A percentile compares a stretch with the other conserved stretches of the same genome.
These are phyloP conservation scores for Anthrax anthrax DNA, from an alignment of 2,888 invertebrate species.

Conservation along the genomic window DNA sequence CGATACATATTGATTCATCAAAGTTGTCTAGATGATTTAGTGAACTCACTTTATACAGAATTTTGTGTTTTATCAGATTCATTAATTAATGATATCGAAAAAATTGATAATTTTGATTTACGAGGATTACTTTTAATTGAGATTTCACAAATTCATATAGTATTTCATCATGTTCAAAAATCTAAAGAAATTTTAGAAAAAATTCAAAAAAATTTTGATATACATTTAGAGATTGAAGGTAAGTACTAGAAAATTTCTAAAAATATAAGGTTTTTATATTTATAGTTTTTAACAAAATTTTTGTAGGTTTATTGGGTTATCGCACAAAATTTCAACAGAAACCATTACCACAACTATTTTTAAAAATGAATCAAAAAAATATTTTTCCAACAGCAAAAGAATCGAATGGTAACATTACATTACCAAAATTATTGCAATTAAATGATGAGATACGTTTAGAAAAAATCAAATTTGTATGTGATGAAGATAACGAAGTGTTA, in stretches of 20 bases:
- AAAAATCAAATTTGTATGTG: slow-evolving; percentile 54
- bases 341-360: slow-evolving; percentile 65
- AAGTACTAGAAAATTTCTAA: no score
- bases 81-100: slow-evolving; percentile 20
- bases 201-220: slow-evolving; percentile 47
- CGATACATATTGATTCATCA: slow-evolving; percentile 63
- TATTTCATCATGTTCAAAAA: slow-evolving; percentile 57
- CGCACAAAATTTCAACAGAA: slow-evolving; percentile 80
- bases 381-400: slow-evolving; percentile 35
- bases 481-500: slow-evolving; percentile 35
- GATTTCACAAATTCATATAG: slow-evolving; percentile 51
- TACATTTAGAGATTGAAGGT: slow-evolving; percentile 59
- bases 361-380: slow-evolving; percentile 44
- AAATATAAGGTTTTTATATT: no score
- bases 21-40: slow-evolving; percentile 57
- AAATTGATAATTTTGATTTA: slow-evolving; percentile 24
- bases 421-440: slow-evolving; percentile 54
- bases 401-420: slow-evolving; percentile 36
- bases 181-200: slow-evolving; percentile 51
- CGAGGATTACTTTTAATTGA: slow-evolving; percentile 38
- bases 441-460: slow-evolving; percentile 81
- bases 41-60: slow-evolving; percentile 45
- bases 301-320: slow-evolving; percentile 52
- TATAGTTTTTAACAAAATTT: no score
- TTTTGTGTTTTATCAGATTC: slow-evolving; percentile 17